Base-by-base conservation (phyloP, 2,113 vertebrate species). In the Chionomys nivalis region DNA sequence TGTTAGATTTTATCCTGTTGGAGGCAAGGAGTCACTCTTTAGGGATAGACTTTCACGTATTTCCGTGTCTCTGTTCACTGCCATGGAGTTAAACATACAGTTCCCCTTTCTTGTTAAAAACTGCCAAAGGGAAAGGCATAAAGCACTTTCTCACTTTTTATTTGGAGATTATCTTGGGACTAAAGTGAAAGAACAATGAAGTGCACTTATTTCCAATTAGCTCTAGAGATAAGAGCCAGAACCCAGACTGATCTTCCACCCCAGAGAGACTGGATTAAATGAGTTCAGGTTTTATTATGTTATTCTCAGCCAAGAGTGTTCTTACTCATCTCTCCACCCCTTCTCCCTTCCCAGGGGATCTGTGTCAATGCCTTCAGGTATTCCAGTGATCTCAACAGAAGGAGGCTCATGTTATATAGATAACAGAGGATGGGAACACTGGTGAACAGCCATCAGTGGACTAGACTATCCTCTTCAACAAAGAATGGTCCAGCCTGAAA, bases 81-180 rank as follows among this genome's bases (percentile, higher is more conserved):
- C 1, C 0, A 90, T 31, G 19, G 90, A 75, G 61, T 36, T 17
- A 70, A 36, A 82, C 65, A 93, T 89, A 86, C 76, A 78, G 66
- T 47, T n/a, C 39, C 55, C 83, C 5, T 58, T 92, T 97, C 39
- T 97, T 88, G 81, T 76, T 88, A 49, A 77, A 95, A 96, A 85
- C 89, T 91, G 42, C 63, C 94, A 79, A 93, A 86, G 76, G 55
- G 42, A 87, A 95, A 92, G 73, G 3, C 66, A 82, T 14, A 55
- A 63, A 70, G 4, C 23, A 87, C 42, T 92, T 85, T 79, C 93
- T 96, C 70, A 89, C 85, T 87, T 94, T 87, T 91, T 65, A 33
- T 92, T 86, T 97, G 93, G 58, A 92, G 93, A 93, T 96, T 70
- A 92, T 36, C 66, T 95, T 96, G 94, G 85, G 93, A 90, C 28